These are phyloP conservation scores for Harmothoe impar DNA, from an alignment of 2,888 invertebrate genomes.

Conservation along the genomic window DNA sequence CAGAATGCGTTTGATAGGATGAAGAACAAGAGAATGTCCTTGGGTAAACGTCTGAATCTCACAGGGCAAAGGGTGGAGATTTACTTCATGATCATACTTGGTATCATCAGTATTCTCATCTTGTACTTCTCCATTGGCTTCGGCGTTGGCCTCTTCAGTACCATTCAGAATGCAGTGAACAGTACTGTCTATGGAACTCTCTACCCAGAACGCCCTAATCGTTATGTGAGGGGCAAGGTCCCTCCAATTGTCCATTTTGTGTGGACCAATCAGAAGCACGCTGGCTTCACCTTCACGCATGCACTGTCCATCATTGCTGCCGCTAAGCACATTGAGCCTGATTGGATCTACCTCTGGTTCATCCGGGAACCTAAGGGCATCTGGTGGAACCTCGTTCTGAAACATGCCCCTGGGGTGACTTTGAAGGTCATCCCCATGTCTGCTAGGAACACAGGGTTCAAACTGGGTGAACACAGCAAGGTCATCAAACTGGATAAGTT, in stretches of 20 bases:
- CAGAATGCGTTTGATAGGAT: not conserved
- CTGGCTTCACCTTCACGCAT: constrained; percentile 28
- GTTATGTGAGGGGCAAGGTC: not conserved
- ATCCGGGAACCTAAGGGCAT: constrained; percentile 26
- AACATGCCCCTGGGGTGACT: not conserved
- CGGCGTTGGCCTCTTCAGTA: not conserved
- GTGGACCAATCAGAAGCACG: constrained; percentile 17
- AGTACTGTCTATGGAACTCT: not conserved
- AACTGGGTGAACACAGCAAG: not conserved
- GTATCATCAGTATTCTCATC: not conserved
- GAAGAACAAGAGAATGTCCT: not conserved
- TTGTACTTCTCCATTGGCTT: not conserved
- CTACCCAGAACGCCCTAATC: not conserved
- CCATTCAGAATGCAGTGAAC: too few relatives aligned
- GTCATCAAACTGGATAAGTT: constrained; percentile 38
- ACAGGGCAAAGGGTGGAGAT: not conserved
- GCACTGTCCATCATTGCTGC: constrained; percentile 46
- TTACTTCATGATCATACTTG: constrained; percentile 17
- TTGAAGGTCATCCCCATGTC: not conserved
- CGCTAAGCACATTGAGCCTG: not conserved
- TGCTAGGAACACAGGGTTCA: not conserved
- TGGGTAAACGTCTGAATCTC: not conserved
- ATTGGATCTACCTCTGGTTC: not conserved
- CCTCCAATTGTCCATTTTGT: constrained; percentile 28
- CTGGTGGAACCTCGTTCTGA: constrained; percentile 53